phyloP scores from a whole-genome alignment of 1,140 invertebrate genomes.

The Drosophila mauritiana region DNA sequence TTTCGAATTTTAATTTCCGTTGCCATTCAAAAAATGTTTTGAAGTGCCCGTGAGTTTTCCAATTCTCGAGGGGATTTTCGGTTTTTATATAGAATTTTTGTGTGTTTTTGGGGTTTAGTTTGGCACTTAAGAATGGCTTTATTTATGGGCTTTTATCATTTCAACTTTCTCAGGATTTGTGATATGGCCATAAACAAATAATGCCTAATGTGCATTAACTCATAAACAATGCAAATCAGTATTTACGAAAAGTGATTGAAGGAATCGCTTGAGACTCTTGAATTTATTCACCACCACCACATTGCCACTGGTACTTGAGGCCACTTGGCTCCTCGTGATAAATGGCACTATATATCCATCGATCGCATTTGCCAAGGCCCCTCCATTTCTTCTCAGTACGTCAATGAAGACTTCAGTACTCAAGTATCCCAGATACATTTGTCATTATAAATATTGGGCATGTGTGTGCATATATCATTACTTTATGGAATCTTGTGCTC shows the following conservation, averaged over 20 bases:
- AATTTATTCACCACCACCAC: slow-evolving; percentile 60
- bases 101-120: slow-evolving; percentile 43
- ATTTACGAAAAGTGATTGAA: slow-evolving; percentile 69
- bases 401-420: slow-evolving; percentile 39
- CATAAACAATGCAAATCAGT: slow-evolving; percentile 75
- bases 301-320: slow-evolving; percentile 61
- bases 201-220: slow-evolving; percentile 62
- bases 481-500: neutral
- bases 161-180: slow-evolving; percentile 36
- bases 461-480: slow-evolving; percentile 20
- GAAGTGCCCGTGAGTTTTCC: slow-evolving; percentile 30
- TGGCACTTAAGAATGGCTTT: slow-evolving; percentile 64
- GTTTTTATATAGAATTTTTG: slow-evolving; percentile 34
- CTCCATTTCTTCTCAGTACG: slow-evolving; percentile 31
- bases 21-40: slow-evolving; percentile 26
- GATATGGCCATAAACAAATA: slow-evolving; percentile 72
- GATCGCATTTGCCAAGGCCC: slow-evolving; percentile 22
- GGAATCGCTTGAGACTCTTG: slow-evolving; percentile 28
- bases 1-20: slow-evolving; percentile 18
- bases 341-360: slow-evolving; percentile 46
- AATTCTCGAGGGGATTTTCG: slow-evolving; percentile 17
- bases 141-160: slow-evolving; percentile 76
- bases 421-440: slow-evolving; percentile 49
- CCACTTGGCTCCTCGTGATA: slow-evolving; percentile 39
- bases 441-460: slow-evolving; percentile 46